Evolutionary conservation across 2,113 vertebrate genomes (phyloP).

Genomic region (Picathartes gymnocephalus): DNA sequence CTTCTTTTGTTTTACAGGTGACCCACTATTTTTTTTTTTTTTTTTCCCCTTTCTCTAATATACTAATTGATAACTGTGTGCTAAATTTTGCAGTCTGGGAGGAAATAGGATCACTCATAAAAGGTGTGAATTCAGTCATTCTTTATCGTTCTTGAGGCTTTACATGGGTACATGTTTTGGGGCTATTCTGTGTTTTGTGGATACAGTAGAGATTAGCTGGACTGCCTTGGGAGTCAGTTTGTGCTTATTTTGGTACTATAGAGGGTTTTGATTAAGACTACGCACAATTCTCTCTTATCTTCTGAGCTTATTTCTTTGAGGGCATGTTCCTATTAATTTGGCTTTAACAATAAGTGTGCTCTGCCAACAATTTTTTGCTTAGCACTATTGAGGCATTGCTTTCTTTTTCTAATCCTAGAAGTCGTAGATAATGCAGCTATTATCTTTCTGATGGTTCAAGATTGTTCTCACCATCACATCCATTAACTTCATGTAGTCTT

Average conservation of each 20-base stretch:
- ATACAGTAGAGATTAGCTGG: not conserved
- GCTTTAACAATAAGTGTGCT: not conserved
- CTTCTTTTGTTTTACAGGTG: not conserved
- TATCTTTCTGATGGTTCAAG: not conserved
- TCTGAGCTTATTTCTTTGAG: not conserved
- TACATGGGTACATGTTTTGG: not conserved
- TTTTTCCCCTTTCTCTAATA: not conserved
- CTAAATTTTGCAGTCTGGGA: not conserved
- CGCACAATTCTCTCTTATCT: not conserved
- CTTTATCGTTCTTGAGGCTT: not conserved
- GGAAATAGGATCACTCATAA: not conserved
- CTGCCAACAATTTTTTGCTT: not conserved
- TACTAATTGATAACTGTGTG: not conserved
- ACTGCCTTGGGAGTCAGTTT: not conserved
- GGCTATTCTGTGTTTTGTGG: not conserved
- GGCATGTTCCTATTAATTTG: not conserved
- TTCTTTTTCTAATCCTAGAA: not conserved
- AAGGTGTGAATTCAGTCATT: not conserved
- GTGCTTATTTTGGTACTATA: not conserved
- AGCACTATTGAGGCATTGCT: not conserved
- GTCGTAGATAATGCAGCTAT: not conserved
- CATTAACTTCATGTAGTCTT: not conserved
- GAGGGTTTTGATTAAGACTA: not conserved
- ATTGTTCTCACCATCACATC: not conserved
- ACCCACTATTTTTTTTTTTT: not conserved